These are phyloP conservation scores for Podarcis muralis DNA, from an alignment of 2,113 vertebrate species.

Conservation along the genomic window DNA sequence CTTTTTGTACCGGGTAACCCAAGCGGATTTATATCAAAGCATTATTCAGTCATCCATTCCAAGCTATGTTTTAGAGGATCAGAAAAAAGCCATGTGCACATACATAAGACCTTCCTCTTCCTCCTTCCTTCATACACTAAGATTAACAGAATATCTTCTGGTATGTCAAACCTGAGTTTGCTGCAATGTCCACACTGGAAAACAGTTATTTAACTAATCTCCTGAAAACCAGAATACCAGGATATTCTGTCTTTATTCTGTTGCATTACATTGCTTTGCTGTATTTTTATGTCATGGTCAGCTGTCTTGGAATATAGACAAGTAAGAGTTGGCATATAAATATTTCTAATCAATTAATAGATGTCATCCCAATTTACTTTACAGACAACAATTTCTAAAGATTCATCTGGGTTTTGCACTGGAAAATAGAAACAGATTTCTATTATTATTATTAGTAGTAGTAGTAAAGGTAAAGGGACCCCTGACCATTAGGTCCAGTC, in stretches of 20 bases:
- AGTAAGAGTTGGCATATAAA: not conserved
- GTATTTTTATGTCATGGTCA: not conserved
- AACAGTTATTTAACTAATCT: not conserved
- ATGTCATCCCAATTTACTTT: not conserved
- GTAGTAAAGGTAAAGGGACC: too few species aligned
- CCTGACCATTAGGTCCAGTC: too few species aligned
- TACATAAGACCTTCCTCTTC: not conserved
- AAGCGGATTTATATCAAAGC: too few species aligned
- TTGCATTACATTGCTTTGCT: not conserved
- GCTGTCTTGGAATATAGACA: not conserved
- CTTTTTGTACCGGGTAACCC: too few species aligned
- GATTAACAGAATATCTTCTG: not conserved
- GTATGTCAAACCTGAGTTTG: not conserved
- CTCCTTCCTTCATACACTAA: not conserved
- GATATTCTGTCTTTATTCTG: not conserved
- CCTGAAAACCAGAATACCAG: not conserved
- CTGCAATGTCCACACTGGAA: too few species aligned
- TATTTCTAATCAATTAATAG: not conserved
- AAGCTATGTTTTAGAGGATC: not conserved
- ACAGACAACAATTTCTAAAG: not conserved
- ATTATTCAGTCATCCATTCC: too few species aligned
- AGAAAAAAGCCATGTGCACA: not conserved
- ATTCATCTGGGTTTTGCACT: not conserved
- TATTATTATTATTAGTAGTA: not conserved
- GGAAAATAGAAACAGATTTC: not conserved